Percentiles rank a stretch among this genome's conserved stretches.
phyloP scores from a whole-genome alignment of 2,888 invertebrate genomes.

The Leucophenga maculata region DNA sequence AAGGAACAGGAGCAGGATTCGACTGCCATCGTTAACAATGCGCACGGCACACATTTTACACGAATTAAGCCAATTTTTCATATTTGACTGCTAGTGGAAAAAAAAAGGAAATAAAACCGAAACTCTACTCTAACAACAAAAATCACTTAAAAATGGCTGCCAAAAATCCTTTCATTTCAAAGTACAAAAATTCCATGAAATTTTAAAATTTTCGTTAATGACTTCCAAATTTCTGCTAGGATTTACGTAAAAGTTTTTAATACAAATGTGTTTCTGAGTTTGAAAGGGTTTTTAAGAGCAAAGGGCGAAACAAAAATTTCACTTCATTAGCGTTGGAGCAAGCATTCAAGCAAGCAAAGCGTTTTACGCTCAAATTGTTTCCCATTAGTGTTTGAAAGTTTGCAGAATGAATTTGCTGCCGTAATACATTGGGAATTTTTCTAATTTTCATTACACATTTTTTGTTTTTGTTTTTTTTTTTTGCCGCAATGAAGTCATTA shows the following conservation, averaged over 20 bases:
- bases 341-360: slow-evolving; percentile 4
- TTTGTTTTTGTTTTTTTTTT: not conserved
- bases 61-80: slow-evolving; percentile 23
- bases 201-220: not conserved
- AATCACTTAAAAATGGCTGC: too few relatives aligned
- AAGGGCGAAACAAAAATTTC: slow-evolving; percentile 5
- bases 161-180: not conserved
- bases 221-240: too few relatives aligned
- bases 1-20: not conserved
- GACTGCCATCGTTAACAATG: slow-evolving; percentile 12
- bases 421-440: not conserved
- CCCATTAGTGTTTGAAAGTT: slow-evolving; percentile 16
- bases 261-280: too few relatives aligned
- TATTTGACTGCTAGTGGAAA: not conserved
- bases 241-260: too few relatives aligned
- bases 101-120: too few relatives aligned
- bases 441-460: not conserved
- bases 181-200: not conserved
- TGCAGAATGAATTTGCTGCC: not conserved
- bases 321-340: slow-evolving; percentile 18
- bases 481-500: slow-evolving; percentile 6
- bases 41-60: slow-evolving; percentile 19
- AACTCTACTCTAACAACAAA: too few relatives aligned
- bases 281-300: too few relatives aligned
- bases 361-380: slow-evolving; percentile 17